Percentiles rank a stretch among this genome's conserved stretches.
Evolutionary conservation across 2,113 vertebrate species (phyloP).

Genomic region (Macroglossus sobrinus): DNA sequence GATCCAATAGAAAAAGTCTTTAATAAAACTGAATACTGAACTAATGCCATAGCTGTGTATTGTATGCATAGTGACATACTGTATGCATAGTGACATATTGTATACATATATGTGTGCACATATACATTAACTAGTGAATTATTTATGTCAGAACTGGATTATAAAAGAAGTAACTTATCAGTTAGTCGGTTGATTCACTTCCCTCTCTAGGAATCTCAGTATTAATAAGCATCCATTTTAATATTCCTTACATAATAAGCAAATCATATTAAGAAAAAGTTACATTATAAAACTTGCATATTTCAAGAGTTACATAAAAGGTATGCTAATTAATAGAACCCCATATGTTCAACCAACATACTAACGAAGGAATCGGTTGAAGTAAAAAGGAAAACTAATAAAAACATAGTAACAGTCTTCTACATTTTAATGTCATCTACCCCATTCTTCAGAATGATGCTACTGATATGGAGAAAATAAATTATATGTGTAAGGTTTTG

Average conservation of each 20-base stretch:
- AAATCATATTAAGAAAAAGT: background rate
- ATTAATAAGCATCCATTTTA: background rate
- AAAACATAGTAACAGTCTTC: background rate
- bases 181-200: background rate
- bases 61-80: background rate
- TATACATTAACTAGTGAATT: background rate
- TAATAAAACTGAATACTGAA: background rate
- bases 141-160: background rate
- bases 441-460: background rate
- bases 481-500: background rate
- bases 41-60: background rate
- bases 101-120: accelerated
- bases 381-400: background rate
- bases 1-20: background rate
- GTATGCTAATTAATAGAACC: background rate
- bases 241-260: background rate
- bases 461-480: background rate
- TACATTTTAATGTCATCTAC: background rate
- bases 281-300: background rate
- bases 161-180: background rate
- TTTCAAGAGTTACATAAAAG: background rate
- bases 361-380: background rate
- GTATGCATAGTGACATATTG: background rate
- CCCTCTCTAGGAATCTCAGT: background rate
- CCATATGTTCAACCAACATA: background rate